These are phyloP conservation scores for Lipophrys pholis DNA, from an alignment of 2,113 vertebrate species.

Conservation along the genomic window DNA sequence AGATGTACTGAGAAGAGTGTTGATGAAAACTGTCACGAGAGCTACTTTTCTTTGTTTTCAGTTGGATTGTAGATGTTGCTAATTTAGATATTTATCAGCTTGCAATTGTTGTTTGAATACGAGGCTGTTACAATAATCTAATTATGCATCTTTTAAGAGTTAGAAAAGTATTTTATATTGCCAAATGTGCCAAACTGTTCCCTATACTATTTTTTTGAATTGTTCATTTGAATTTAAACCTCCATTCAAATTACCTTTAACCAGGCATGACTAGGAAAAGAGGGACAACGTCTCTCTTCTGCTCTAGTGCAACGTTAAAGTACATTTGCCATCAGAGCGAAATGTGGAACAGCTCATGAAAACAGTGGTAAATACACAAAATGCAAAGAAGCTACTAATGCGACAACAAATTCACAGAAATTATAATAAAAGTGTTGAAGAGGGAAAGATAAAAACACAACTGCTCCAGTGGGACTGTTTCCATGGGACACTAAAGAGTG, in stretches of 20 bases:
- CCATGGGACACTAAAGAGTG: conserved; percentile 20
- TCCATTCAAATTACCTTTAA: background rate
- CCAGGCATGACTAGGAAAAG: background rate
- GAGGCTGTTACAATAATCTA: too few relatives aligned
- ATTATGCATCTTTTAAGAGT: too few relatives aligned
- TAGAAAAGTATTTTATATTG: background rate
- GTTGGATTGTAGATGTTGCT: background rate
- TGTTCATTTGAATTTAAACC: background rate
- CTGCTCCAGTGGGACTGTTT: conserved; percentile 1
- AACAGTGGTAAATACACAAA: background rate
- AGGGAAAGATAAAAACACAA: conserved; percentile 7
- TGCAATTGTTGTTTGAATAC: too few relatives aligned
- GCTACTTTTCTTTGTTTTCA: background rate
- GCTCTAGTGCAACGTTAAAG: background rate
- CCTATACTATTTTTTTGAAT: background rate
- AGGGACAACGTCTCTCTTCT: background rate
- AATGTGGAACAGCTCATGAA: background rate
- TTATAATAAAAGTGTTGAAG: background rate
- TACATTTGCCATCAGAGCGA: background rate
- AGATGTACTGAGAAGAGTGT: background rate
- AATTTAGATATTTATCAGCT: background rate
- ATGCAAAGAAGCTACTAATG: background rate
- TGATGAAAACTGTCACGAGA: background rate
- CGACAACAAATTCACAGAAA: conserved; percentile 1
- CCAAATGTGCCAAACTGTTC: background rate